phyloP scores from a whole-genome alignment of 1,140 invertebrate species.

The Rhagoletis zephyria region DNA sequence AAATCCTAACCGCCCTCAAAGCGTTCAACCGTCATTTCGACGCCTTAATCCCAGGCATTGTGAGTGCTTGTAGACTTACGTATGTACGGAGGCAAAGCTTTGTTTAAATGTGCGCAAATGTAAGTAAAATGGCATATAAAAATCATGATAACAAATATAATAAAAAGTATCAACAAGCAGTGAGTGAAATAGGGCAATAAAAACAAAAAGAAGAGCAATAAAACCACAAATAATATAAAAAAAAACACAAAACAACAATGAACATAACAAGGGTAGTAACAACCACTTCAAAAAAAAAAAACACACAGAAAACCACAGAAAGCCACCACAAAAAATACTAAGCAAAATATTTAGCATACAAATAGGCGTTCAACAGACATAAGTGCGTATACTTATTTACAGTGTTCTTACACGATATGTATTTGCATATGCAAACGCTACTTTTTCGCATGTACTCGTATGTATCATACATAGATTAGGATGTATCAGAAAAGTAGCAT shows the following conservation, averaged over 20 bases:
- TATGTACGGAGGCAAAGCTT: not conserved
- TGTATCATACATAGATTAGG: too few relatives aligned
- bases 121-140: constrained; percentile 16
- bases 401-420: too few relatives aligned
- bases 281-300: not conserved
- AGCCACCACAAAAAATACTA: not conserved
- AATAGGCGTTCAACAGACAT: constrained; percentile 8
- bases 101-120: constrained; percentile 9
- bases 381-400: too few relatives aligned
- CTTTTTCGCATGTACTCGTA: too few relatives aligned
- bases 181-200: not conserved
- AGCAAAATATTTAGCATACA: constrained; percentile 33
- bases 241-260: not conserved
- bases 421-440: too few relatives aligned
- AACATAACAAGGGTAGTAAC: constrained; percentile 18
- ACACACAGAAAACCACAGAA: not conserved
- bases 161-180: not conserved
- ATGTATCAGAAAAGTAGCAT: too few relatives aligned
- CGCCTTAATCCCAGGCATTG: not conserved
- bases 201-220: not conserved
- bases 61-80: too few relatives aligned
- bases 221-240: too few relatives aligned
- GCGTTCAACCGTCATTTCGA: not conserved
- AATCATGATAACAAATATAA: not conserved
- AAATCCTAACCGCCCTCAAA: not conserved